Evolutionary conservation across 2,113 vertebrate species (phyloP).

Genomic region (Seriola quinqueradiata): DNA sequence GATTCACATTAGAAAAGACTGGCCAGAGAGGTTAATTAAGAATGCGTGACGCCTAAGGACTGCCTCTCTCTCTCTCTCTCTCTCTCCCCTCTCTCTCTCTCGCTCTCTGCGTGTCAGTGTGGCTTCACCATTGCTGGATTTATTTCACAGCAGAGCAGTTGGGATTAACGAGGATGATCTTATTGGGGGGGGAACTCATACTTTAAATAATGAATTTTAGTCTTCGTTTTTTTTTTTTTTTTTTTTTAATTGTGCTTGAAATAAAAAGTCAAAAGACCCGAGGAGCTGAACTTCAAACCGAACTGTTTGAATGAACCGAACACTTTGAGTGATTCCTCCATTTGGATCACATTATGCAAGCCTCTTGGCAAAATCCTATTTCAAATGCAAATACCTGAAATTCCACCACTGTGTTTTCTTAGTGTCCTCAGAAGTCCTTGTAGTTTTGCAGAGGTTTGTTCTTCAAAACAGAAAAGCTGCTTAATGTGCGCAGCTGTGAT

Average conservation of each 20-base stretch:
- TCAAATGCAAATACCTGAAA: conserved; percentile 49
- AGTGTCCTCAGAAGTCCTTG: conserved; percentile 10
- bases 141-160: conserved; percentile 31
- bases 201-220: conserved; percentile 30
- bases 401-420: conserved; percentile 1
- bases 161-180: conserved; percentile 52
- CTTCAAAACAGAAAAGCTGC: conserved; percentile 2
- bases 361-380: conserved; percentile 33
- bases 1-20: conserved; percentile 59
- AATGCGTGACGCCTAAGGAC: conserved; percentile 41
- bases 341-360: conserved; percentile 33
- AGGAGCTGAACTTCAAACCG: conserved; percentile 34
- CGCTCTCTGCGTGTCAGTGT: neutral
- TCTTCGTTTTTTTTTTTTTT: conserved; percentile 8
- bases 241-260: conserved; percentile 9
- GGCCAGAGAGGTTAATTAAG: conserved; percentile 78
- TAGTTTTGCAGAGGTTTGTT: neutral
- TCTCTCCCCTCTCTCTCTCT: conserved; percentile 23
- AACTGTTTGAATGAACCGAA: conserved; percentile 6
- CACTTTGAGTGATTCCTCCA: conserved; percentile 29
- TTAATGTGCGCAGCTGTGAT: neutral
- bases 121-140: conserved; percentile 28
- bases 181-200: conserved; percentile 17
- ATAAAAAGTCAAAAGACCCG: conserved; percentile 21
- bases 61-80: conserved; percentile 14